phyloP scores from a whole-genome alignment of 2,888 invertebrate species.

The Hyalella azteca region DNA sequence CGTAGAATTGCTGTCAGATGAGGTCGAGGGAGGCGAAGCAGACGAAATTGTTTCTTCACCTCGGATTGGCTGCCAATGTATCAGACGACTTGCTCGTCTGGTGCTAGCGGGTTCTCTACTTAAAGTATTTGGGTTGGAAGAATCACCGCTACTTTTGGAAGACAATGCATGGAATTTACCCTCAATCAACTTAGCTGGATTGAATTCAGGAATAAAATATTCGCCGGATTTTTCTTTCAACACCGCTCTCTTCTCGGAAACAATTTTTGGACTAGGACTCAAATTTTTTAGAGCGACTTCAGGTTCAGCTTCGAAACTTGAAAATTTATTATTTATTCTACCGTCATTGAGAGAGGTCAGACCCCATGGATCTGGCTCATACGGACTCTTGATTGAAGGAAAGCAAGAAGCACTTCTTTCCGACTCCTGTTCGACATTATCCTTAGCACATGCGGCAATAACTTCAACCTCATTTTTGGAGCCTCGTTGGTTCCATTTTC shows the following conservation, averaged over 20 bases:
- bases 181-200: background rate
- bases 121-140: background rate
- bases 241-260: background rate
- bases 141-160: conserved; percentile 31
- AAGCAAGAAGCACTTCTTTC: no score
- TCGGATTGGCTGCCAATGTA: conserved; percentile 11
- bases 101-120: background rate
- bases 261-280: background rate
- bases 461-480: no score
- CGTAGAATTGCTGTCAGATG: conserved; percentile 4
- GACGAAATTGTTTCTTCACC: conserved; percentile 6
- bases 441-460: no score
- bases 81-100: conserved; percentile 20
- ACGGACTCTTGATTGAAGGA: no score
- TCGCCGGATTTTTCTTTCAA: background rate
- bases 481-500: no score
- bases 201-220: conserved; percentile 8
- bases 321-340: background rate
- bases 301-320: background rate
- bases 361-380: conserved; percentile 17
- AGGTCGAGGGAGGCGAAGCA: background rate
- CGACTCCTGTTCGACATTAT: no score
- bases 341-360: background rate
- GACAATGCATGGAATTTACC: conserved; percentile 2
- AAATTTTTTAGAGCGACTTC: background rate